Base-by-base conservation (phyloP, 2,797 vertebrate genomes). In the Sebastes reedi region DNA sequence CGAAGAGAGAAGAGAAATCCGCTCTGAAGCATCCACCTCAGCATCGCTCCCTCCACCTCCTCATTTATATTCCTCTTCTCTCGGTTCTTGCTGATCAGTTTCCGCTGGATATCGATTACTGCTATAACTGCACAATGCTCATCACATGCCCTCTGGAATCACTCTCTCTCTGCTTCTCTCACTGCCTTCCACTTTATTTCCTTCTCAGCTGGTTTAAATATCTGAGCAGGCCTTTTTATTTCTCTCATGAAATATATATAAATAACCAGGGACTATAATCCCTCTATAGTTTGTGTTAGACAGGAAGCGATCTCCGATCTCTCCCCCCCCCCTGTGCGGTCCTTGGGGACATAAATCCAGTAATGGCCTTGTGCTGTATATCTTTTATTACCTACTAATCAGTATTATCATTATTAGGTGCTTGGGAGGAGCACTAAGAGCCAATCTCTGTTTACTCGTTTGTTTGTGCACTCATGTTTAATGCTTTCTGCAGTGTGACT, bases 21-120 rank as follows among this genome's bases (percentile, higher is more conserved):
- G 14, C 77, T 76, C 34, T 55, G 16, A 66, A 75, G 60, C 64
- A 73, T 65, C 69, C 62, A 58, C 56, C 42, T 70, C 69, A 42
- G 46, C 42, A 34, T 82, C 60, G 16, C 50, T 66, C 62, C 67
- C 20, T 50, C 76, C 67, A 67, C 77, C 81, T 55, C 67, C 77
- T 83, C 77, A 76, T 87, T 86, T 89, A 72, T 84, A 83, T 83
- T 83, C 81, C 54, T 82, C 56, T 73, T 87, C 64, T 70, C 79
- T 54, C 50, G 34, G 6, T 78, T 46, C 62, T 81, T 79, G 83
- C 93, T 89, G 90, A 93, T 92, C 92, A 91, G 85, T 92, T 92
- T 91, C 88, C 76, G 72, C 82, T 83, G 64, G 75, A 81, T 93
- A 94, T 94, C 7, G 88, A 91, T 93, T 88, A 84, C 87, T 85